Evolutionary conservation across 2,888 invertebrate genomes (phyloP).

Genomic region (Sarcophaga rosellei): DNA sequence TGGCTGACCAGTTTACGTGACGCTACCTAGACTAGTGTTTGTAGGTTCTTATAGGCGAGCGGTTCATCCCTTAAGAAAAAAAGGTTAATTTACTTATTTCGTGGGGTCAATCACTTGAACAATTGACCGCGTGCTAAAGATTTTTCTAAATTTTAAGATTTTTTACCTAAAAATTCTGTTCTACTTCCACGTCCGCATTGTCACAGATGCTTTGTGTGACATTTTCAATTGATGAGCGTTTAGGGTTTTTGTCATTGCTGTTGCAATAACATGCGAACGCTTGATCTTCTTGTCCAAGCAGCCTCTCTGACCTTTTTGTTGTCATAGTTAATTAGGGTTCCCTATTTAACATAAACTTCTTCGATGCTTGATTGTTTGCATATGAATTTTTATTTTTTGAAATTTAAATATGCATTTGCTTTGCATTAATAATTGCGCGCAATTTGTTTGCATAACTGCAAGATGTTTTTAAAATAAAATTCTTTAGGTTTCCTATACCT

Average conservation of each 20-base stretch:
- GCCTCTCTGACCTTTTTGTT: slow-evolving; percentile 74
- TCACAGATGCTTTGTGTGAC: slow-evolving; percentile 65
- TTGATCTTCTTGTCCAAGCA: slow-evolving; percentile 64
- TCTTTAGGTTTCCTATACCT: neutral
- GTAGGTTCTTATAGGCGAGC: slow-evolving; percentile 13
- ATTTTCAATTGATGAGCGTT: slow-evolving; percentile 55
- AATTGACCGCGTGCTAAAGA: slow-evolving; percentile 62
- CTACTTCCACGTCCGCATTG: slow-evolving; percentile 22
- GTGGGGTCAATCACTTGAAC: slow-evolving; percentile 70
- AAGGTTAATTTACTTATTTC: slow-evolving; percentile 75
- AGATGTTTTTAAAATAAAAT: slow-evolving; percentile 46
- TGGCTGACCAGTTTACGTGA: slow-evolving; percentile 36
- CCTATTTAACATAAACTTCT: slow-evolving; percentile 55
- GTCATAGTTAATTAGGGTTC: slow-evolving; percentile 74
- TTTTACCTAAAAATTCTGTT: slow-evolving; percentile 48
- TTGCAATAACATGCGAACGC: slow-evolving; percentile 40
- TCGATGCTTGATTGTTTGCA: slow-evolving; percentile 44
- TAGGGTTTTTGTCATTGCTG: slow-evolving; percentile 1
- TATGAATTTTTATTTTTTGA: slow-evolving; percentile 36
- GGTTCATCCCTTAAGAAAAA: slow-evolving; percentile 61
- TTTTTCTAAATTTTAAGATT: slow-evolving; percentile 10
- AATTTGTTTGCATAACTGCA: slow-evolving; percentile 60
- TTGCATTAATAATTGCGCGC: slow-evolving; percentile 26
- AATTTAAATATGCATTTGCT: slow-evolving; percentile 61
- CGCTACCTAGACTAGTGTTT: slow-evolving; percentile 27